phyloP scores from a whole-genome alignment of 2,888 invertebrate species.

The Fissipunctia ypsillon region DNA sequence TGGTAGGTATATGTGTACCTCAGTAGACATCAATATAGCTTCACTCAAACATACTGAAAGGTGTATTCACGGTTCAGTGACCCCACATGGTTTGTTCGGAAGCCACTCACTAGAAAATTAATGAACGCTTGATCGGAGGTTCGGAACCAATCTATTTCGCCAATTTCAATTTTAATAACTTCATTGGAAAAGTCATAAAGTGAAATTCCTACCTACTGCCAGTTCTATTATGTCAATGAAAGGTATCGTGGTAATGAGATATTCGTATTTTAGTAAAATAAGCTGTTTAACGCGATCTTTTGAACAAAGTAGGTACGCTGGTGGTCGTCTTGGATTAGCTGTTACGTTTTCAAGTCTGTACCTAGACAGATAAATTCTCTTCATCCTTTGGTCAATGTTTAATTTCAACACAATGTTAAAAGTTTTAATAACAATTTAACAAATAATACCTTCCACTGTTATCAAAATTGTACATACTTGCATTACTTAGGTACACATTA shows the following conservation, averaged over 20 bases:
- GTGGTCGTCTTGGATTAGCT: too few species aligned
- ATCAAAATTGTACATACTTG: too few species aligned
- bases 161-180: slow-evolving; percentile 49
- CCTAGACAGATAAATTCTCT: too few species aligned
- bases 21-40: background rate
- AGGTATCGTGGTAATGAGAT: background rate
- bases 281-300: background rate
- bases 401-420: too few species aligned
- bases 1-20: background rate
- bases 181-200: slow-evolving; percentile 39
- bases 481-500: too few species aligned
- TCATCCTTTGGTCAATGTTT: too few species aligned
- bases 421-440: too few species aligned
- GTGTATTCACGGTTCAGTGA: slow-evolving; percentile 2
- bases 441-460: too few species aligned
- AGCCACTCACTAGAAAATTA: slow-evolving; percentile 15
- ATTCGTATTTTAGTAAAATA: background rate
- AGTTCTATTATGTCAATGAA: slow-evolving; percentile 6
- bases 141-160: slow-evolving; percentile 42
- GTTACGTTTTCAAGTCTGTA: too few species aligned
- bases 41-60: background rate
- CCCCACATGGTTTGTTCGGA: slow-evolving; percentile 16
- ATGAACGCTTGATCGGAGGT: slow-evolving; percentile 19
- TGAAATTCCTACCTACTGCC: too few species aligned
- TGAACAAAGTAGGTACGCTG: too few species aligned